Evolutionary conservation across 2,797 vertebrate species (phyloP).

Genomic region (Onychomys leucogaster): DNA sequence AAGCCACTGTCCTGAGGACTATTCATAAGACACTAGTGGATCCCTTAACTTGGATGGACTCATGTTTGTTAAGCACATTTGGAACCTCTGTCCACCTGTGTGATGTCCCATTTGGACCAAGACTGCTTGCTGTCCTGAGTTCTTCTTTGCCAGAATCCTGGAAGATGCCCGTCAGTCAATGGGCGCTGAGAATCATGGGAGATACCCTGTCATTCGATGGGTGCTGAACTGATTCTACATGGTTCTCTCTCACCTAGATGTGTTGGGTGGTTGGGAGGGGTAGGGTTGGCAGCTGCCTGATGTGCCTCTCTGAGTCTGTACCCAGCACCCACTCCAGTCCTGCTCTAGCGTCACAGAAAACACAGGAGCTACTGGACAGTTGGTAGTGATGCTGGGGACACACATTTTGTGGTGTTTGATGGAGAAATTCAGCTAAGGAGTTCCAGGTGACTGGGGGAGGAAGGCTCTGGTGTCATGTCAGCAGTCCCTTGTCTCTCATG

Average conservation of each 20-base stretch:
- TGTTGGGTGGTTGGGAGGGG: rapidly evolving
- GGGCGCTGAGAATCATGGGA: neutral
- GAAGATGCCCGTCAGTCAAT: rapidly evolving
- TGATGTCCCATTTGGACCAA: rapidly evolving
- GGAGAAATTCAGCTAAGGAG: neutral
- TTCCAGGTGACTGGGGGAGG: rapidly evolving
- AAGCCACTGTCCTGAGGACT: neutral
- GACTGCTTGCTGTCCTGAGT: neutral
- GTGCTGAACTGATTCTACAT: no score
- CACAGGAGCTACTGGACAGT: neutral
- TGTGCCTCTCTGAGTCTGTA: rapidly evolving
- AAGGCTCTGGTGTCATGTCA: rapidly evolving
- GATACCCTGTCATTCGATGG: rapidly evolving
- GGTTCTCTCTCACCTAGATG: neutral
- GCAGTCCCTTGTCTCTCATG: rapidly evolving
- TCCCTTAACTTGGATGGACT: no score
- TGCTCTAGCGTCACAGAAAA: neutral
- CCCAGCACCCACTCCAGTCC: neutral
- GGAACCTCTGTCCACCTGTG: rapidly evolving
- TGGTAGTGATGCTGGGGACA: neutral
- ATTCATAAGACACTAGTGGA: rapidly evolving
- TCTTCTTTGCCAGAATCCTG: neutral
- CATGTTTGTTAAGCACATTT: rapidly evolving
- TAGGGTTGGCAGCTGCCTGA: rapidly evolving
- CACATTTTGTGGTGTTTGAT: rapidly evolving